Base-by-base conservation (phyloP, 2,888 invertebrate species). In the Anarsia innoxiella region DNA sequence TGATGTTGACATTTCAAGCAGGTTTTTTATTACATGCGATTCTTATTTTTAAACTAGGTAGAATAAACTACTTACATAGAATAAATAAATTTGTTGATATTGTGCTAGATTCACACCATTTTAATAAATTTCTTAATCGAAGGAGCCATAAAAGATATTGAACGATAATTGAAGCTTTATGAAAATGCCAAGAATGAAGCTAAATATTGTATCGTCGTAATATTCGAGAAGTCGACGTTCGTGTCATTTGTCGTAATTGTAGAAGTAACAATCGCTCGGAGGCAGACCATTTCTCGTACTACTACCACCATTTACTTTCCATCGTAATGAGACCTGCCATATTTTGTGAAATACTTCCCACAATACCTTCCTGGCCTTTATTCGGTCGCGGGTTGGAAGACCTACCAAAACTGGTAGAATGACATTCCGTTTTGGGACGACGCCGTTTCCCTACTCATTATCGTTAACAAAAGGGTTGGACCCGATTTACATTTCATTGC, bases 401-500 rank as follows among this genome's bases (percentile, higher is more conserved):
- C 52, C 61, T 49, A 36, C 31, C 32, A 39, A 42, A 27, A 44
- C 48, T 58, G 60, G 65, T 33, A 29, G 31, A 19, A 40, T 45
- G 39, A 58, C 49, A 49, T 64, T 67, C 59, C 53, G 57, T 59
- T 66, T 65, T 42, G 51, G 59, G 58, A 59, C 59, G 54, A 51
- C 56, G 48, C 56, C 59, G 59, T 69, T 66, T 62, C 53, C 60
- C 51, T 56, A 45, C 59, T 67, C 67, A 67, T 75, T 72, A 68
- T 67, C 59, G 60, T 68, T 67, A 66, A 70, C 67, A 66, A 67
- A 70, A 68, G 70, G 71, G 62, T 68, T 66, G 57, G 58, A 59
- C 53, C 55, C 60, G 63, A 70, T 72, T 71, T 69, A 68, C 68
- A 69, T 71, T 73, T 64, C 60, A 57, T 62, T 50, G 55, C 34